Evolutionary conservation across 2,113 vertebrate species (phyloP).

Genomic region (Heloderma charlesbogerti): DNA sequence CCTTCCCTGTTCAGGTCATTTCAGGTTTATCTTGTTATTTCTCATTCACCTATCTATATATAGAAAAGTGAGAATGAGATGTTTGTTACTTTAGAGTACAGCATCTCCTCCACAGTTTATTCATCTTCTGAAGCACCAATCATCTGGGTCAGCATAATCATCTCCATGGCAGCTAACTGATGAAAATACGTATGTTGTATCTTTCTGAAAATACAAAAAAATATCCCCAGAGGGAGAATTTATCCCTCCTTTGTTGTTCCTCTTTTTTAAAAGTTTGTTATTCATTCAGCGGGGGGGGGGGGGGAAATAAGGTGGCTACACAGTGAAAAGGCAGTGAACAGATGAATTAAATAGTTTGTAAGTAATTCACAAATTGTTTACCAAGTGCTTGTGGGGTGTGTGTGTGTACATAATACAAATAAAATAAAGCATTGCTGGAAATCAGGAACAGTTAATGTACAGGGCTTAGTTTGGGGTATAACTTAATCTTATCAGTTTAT

Average conservation of each 20-base stretch:
- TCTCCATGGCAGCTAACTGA: constrained; percentile 30
- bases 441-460: neutral
- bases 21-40: neutral
- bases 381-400: neutral
- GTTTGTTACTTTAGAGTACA: neutral
- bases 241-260: constrained; percentile 26
- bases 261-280: neutral
- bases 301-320: neutral
- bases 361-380: neutral
- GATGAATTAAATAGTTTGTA: neutral
- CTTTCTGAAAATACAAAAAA: neutral
- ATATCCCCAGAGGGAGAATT: constrained; percentile 6
- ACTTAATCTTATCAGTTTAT: neutral
- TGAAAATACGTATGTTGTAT: constrained; percentile 21
- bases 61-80: constrained; percentile 16
- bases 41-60: neutral
- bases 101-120: neutral
- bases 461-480: neutral
- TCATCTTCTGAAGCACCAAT: constrained; percentile 15
- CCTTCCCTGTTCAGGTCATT: constrained; percentile 1
- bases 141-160: constrained; percentile 26
- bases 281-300: neutral
- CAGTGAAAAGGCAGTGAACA: neutral
- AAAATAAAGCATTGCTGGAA: neutral
- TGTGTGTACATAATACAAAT: neutral